phyloP scores from a whole-genome alignment of 2,797 vertebrate species.

The Spea hammondii region DNA sequence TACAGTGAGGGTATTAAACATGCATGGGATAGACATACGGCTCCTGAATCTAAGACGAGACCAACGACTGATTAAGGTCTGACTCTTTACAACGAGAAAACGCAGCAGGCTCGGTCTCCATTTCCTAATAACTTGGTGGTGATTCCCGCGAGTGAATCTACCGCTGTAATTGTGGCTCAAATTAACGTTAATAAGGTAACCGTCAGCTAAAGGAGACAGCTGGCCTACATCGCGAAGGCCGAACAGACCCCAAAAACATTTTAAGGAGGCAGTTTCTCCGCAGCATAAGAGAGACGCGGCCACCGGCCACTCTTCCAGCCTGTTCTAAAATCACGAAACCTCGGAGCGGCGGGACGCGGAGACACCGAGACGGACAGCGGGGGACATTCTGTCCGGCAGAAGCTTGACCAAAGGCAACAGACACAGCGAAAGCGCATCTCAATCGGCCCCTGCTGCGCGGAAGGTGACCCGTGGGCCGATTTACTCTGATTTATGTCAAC shows the following conservation, averaged over 20 bases:
- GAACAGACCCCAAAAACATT: no score
- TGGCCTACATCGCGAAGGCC: background rate
- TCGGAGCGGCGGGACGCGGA: no score
- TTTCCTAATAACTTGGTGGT: no score
- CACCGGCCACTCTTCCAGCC: no score
- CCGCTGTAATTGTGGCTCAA: background rate
- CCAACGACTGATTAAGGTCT: no score
- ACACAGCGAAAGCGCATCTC: conserved; percentile 36
- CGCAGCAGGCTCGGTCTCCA: no score
- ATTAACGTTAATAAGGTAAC: background rate
- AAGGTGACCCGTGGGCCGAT: conserved; percentile 65
- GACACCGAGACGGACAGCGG: background rate
- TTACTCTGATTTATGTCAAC: conserved; percentile 63
- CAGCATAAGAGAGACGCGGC: background rate
- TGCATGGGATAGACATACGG: no score
- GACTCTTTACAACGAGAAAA: no score
- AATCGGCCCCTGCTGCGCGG: conserved; percentile 61
- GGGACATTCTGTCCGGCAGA: conserved; percentile 58
- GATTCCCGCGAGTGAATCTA: no score
- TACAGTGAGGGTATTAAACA: no score
- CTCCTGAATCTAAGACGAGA: no score
- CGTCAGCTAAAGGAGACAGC: conserved; percentile 19
- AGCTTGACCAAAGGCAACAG: conserved; percentile 60
- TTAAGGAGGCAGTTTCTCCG: background rate
- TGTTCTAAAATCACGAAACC: no score